These are phyloP conservation scores for Heliothis virescens DNA, from an alignment of 1,140 invertebrate species.

Conservation along the genomic window DNA sequence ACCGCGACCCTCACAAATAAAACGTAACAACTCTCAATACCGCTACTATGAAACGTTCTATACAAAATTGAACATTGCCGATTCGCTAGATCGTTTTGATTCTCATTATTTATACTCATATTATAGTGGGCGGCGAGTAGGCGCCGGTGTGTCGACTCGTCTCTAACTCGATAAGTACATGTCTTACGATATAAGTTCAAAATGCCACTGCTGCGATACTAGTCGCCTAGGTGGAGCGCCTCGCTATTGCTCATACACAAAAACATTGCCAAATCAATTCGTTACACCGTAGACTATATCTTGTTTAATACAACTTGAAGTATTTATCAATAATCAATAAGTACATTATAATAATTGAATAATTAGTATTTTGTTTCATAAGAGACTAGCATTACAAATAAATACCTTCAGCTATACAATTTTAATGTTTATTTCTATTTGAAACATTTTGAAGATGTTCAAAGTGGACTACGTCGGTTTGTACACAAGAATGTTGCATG, in stretches of 20 bases:
- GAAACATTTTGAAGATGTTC: constrained; percentile 85
- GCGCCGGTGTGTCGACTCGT: constrained; percentile 62
- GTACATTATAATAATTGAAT: constrained; percentile 86
- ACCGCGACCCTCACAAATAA: constrained; percentile 70
- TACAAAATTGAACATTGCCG: constrained; percentile 86
- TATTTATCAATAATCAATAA: constrained; percentile 86
- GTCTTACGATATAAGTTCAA: constrained; percentile 83
- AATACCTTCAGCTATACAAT: constrained; percentile 86
- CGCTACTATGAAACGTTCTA: constrained; percentile 85
- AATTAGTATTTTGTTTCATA: constrained; percentile 86
- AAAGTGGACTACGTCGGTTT: constrained; percentile 81
- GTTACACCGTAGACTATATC: constrained; percentile 84
- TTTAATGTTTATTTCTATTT: constrained; percentile 85
- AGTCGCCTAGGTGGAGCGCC: constrained; percentile 78
- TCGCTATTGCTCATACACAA: constrained; percentile 82
- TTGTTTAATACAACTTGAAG: constrained; percentile 85
- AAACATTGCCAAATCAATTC: constrained; percentile 83
- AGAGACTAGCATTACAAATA: constrained; percentile 86
- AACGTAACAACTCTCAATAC: constrained; percentile 84
- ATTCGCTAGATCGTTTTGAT: constrained; percentile 81
- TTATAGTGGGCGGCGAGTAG: constrained; percentile 79
- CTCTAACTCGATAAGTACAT: constrained; percentile 80
- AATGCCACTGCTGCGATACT: constrained; percentile 84
- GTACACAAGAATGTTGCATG: constrained; percentile 68
- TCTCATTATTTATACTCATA: constrained; percentile 69